Evolutionary conservation across 1,140 invertebrate genomes (phyloP), one percentile per base, ranked within the genome.

Genomic region (Pomacea maculata): DNA sequence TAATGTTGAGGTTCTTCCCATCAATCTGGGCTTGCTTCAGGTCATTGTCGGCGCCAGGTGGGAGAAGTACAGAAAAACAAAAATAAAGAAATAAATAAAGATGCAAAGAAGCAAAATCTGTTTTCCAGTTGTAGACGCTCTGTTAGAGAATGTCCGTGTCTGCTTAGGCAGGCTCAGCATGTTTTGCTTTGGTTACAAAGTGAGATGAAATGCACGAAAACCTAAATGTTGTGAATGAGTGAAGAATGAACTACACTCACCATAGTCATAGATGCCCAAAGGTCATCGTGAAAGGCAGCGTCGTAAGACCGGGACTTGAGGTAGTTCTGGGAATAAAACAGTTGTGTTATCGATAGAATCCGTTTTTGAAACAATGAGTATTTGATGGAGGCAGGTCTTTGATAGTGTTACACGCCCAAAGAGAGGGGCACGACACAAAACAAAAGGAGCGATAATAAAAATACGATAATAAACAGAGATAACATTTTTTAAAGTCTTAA

Each of bases 251-350:
- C 10, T 45, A 63, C 17, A 0, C 95, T 95, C 86, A 95, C 94
- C 70, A 94, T 92, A 0, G 96, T 96, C 12, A 98, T 90, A 19
- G 95, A 94, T 61, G 93, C 90, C 96, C 96, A 98, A 0, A 98
- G 90, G 91, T 98, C 96, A 85, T 96, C 94, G 89, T 97, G 96
- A 64, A 94, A 94, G 0, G 97, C 96, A 78, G 94, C 96, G 45
- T 93, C 92, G 84, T 95, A 98, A 71, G 95, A 93, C 85, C 95
- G 94, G 1, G 93, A 93, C 80, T 94, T 95, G 25, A 97, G 92
- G 89, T 97, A 97, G 82, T 85, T 88, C 91, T 92, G 82, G 64
- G 87, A 85, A n/a, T 70, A 52, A 82, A 75, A 68, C 54, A 19
- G 52, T 15, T 65, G 17, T 10, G 63, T 75, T 17, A n/a, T 45